Conservation (phyloP, 2,888 invertebrate species). For the Cataglyphis albicans region DNA sequence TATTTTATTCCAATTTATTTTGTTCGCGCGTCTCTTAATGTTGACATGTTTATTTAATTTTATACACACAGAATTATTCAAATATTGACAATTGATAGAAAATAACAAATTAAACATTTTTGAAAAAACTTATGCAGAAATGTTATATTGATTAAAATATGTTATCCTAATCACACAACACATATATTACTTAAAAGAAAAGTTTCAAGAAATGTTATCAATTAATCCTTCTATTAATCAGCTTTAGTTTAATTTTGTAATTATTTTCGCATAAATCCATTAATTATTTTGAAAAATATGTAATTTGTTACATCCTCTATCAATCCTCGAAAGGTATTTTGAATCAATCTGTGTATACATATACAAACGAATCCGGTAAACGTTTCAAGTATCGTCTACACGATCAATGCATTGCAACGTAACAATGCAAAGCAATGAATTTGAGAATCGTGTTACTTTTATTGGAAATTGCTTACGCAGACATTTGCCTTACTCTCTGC, state of each 20-base stretch:
- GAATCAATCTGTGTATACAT: constrained; percentile 43
- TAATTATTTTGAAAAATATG: background rate
- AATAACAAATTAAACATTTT: constrained; percentile 12
- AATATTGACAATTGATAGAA: background rate
- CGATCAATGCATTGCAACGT: constrained; percentile 42
- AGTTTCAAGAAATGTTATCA: background rate
- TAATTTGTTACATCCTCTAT: constrained; percentile 13
- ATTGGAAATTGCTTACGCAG: constrained; percentile 31
- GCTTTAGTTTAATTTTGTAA: background rate
- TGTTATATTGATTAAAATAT: background rate
- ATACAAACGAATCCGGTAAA: constrained; percentile 61
- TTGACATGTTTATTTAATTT: constrained; percentile 6
- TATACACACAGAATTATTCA: constrained; percentile 15
- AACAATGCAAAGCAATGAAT: constrained; percentile 22
- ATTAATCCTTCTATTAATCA: background rate
- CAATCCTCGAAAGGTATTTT: constrained; percentile 13
- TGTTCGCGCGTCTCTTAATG: constrained; percentile 33
- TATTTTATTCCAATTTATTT: constrained; percentile 42
- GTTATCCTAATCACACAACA: background rate
- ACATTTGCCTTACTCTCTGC: constrained; percentile 33
- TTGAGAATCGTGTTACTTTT: constrained; percentile 19
- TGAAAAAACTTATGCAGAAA: background rate
- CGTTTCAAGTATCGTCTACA: constrained; percentile 65
- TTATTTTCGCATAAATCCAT: background rate
- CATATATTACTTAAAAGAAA: background rate